phyloP scores from a whole-genome alignment of 1,140 invertebrate species.

The Adelges cooleyi region DNA sequence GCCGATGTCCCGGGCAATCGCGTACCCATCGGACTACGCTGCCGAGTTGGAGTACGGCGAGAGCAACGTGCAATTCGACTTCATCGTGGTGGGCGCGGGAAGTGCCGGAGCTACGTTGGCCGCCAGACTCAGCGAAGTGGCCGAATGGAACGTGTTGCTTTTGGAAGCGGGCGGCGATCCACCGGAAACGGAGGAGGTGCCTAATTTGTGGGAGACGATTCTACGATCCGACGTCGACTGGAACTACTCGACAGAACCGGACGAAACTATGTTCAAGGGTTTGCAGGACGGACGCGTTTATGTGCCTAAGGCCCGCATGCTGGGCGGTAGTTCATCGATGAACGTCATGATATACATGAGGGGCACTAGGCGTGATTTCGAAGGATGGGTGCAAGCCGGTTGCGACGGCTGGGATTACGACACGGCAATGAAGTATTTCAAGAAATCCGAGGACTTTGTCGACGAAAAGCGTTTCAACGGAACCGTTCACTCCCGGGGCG shows the following conservation, averaged over 20 bases:
- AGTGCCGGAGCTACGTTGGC: constrained; percentile 45
- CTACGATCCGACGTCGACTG: constrained; percentile 10
- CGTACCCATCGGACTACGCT: constrained; percentile 30
- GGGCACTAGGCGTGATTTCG: constrained; percentile 53
- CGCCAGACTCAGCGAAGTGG: constrained; percentile 45
- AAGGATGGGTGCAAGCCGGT: constrained; percentile 51
- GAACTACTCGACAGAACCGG: constrained; percentile 5
- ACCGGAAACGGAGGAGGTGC: constrained; percentile 36
- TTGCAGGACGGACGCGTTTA: constrained; percentile 25
- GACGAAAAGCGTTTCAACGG: background rate
- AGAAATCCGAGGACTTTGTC: constrained; percentile 39
- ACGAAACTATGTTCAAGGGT: constrained; percentile 31
- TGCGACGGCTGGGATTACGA: constrained; percentile 55
- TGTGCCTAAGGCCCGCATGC: constrained; percentile 44
- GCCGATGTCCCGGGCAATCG: constrained; percentile 29
- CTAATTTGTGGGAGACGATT: constrained; percentile 1
- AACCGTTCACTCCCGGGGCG: background rate
- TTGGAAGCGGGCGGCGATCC: constrained; percentile 51
- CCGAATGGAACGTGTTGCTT: constrained; percentile 45
- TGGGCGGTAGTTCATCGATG: constrained; percentile 57
- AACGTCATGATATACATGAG: constrained; percentile 65
- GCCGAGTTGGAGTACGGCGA: constrained; percentile 14
- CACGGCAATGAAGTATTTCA: constrained; percentile 43
- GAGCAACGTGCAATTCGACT: constrained; percentile 33
- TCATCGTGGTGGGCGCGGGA: constrained; percentile 43